Evolutionary conservation across 2,797 vertebrate genomes (phyloP).

Genomic region (Lacerta agilis): DNA sequence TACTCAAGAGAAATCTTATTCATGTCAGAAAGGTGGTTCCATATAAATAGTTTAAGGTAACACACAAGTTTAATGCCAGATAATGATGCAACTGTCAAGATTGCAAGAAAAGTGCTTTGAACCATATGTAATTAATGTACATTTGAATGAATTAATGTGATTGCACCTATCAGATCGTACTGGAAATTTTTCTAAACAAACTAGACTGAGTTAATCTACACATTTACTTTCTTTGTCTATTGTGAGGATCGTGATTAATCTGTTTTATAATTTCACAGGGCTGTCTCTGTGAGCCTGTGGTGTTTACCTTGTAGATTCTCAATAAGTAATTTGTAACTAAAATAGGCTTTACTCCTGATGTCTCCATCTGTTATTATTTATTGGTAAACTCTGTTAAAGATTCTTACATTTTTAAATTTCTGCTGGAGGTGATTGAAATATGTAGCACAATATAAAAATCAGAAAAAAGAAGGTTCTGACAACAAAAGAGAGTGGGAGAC

Average conservation of each 20-base stretch:
- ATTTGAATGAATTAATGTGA: conserved; percentile 35
- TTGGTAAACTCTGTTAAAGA: conserved; percentile 70
- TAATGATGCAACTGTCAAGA: conserved; percentile 42
- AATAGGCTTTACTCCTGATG: conserved; percentile 64
- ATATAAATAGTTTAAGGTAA: conserved; percentile 27
- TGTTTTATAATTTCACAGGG: conserved; percentile 52
- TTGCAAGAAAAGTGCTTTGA: neutral
- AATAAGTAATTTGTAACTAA: conserved; percentile 75
- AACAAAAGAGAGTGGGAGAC: neutral
- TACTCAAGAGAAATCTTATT: neutral
- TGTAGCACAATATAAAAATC: conserved; percentile 53
- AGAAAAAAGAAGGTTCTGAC: conserved; percentile 16
- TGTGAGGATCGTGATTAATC: conserved; percentile 52
- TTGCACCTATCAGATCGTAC: conserved; percentile 38
- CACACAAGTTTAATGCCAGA: conserved; percentile 26
- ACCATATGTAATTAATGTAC: neutral
- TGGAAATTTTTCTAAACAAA: conserved; percentile 60
- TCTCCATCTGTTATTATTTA: conserved; percentile 75
- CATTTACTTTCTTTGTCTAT: conserved; percentile 53
- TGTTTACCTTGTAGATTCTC: conserved; percentile 69
- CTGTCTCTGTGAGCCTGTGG: conserved; percentile 46
- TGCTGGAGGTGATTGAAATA: conserved; percentile 62
- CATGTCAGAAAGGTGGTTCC: conserved; percentile 2
- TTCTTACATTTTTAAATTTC: conserved; percentile 38
- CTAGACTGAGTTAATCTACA: conserved; percentile 36